These are phyloP conservation scores for Caenorhabditis uteleia DNA, from an alignment of 2,888 invertebrate genomes.

Conservation along the genomic window DNA sequence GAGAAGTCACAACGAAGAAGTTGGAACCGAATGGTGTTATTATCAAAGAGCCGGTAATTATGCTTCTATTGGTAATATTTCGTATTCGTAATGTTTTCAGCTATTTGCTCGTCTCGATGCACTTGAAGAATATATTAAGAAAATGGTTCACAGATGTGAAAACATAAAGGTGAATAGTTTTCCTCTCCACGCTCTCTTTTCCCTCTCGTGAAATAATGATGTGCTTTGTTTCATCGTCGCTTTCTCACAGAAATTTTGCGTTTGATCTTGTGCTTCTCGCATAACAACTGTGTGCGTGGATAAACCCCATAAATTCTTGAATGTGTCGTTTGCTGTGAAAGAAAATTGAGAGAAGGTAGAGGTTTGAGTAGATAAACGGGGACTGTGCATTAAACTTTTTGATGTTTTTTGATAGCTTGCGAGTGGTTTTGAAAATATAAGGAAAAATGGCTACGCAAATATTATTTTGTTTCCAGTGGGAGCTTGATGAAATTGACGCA, in stretches of 20 bases:
- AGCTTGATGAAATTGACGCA: slow-evolving; percentile 45
- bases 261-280: not conserved
- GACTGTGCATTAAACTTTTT: no score
- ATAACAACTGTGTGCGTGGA: slow-evolving; percentile 22
- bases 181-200: no score
- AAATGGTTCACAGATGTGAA: slow-evolving; percentile 49
- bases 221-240: not conserved
- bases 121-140: slow-evolving; percentile 45
- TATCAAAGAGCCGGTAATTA: slow-evolving; percentile 21
- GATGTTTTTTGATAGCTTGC: not conserved
- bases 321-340: slow-evolving; percentile 23
- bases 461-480: slow-evolving; percentile 47
- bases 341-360: no score
- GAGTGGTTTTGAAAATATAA: no score
- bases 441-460: no score
- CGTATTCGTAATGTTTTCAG: no score
- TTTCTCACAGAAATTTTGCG: not conserved
- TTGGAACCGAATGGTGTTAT: slow-evolving; percentile 19
- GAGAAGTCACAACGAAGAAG: slow-evolving; percentile 19
- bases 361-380: no score
- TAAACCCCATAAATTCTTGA: slow-evolving; percentile 37
- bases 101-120: slow-evolving; percentile 32
- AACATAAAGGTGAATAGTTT: slow-evolving; percentile 48
- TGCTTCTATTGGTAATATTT: no score
- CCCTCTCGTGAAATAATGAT: no score